These are phyloP conservation scores for Clitarchus hookeri DNA, from an alignment of 2,888 invertebrate species.

Conservation along the genomic window DNA sequence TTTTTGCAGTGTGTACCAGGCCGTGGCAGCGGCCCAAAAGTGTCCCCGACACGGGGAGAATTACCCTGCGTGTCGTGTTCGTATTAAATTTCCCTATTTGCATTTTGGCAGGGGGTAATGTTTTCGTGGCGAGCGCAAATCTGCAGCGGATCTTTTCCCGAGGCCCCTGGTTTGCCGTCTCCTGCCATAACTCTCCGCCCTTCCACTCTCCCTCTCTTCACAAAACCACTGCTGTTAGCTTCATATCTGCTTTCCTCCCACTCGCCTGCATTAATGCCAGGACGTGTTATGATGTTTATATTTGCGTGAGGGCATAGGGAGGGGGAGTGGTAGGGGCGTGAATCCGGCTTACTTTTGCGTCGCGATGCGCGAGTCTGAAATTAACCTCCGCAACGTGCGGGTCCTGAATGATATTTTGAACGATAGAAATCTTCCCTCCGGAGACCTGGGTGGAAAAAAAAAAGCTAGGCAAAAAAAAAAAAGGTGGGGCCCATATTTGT, in stretches of 20 bases:
- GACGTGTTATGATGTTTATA: not conserved
- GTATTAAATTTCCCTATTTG: slow-evolving; percentile 8
- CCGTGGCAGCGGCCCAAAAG: not conserved
- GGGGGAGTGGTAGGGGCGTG: not conserved
- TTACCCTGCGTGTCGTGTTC: not conserved
- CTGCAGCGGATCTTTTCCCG: not conserved
- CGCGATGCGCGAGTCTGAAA: not conserved
- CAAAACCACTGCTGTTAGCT: not conserved
- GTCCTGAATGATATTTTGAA: not conserved
- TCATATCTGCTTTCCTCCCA: not conserved
- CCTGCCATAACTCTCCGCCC: not conserved
- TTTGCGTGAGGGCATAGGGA: not conserved
- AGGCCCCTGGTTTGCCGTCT: not conserved
- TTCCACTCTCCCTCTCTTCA: not conserved
- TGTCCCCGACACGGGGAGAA: not conserved
- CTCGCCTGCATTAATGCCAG: not conserved
- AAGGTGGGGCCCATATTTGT: too few species aligned
- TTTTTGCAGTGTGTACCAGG: not conserved
- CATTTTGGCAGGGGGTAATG: not conserved
- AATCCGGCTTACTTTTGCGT: not conserved
- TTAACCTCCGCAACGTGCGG: not conserved
- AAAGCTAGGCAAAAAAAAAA: too few species aligned
- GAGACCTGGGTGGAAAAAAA: too few species aligned
- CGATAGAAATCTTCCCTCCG: not conserved
- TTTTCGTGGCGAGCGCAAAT: not conserved